phyloP scores from a whole-genome alignment of 2,113 vertebrate species.

The Lagopus muta region DNA sequence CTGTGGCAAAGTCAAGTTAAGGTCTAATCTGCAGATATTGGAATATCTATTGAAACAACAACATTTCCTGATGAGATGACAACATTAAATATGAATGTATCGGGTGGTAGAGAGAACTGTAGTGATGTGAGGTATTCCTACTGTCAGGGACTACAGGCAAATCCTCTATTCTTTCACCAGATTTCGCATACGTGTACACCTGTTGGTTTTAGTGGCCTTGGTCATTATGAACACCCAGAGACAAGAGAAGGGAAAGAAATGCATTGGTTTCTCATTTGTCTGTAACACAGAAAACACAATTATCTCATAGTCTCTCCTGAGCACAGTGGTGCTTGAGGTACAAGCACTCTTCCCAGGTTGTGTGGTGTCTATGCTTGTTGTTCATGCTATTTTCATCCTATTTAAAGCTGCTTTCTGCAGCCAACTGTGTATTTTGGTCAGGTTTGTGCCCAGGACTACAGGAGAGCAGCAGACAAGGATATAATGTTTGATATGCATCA shows the following conservation, averaged over 20 bases:
- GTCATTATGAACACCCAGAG: rapidly evolving
- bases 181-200: not conserved
- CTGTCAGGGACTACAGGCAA: not conserved
- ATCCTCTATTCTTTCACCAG: not conserved
- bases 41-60: not conserved
- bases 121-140: not conserved
- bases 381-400: not conserved
- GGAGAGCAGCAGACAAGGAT: not conserved
- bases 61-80: not conserved
- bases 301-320: not conserved
- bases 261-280: not conserved
- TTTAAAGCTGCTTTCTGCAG: not conserved
- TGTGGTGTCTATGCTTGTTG: not conserved
- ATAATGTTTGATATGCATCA: not conserved
- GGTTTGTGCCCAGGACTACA: not conserved
- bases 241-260: not conserved
- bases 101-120: not conserved
- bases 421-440: not conserved
- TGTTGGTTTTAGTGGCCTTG: rapidly evolving
- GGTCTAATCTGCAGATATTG: not conserved
- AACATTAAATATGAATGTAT: not conserved
- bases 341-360: not conserved
- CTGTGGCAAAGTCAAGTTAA: not conserved
- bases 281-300: not conserved
- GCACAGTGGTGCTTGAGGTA: not conserved